These are phyloP conservation scores for Seriola dumerili DNA, from an alignment of 2,113 vertebrate species.

Conservation along the genomic window DNA sequence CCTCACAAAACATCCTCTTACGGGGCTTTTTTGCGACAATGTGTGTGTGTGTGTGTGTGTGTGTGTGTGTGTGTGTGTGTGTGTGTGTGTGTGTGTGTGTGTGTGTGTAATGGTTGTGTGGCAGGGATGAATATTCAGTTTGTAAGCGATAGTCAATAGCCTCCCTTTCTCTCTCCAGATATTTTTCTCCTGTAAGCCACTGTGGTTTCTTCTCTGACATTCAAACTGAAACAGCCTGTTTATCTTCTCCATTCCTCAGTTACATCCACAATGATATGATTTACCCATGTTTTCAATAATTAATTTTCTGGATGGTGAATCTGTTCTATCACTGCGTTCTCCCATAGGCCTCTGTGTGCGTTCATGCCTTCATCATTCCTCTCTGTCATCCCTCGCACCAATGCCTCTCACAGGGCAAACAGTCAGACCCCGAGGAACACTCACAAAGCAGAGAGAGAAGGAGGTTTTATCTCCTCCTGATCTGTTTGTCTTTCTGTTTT, in stretches of 20 bases:
- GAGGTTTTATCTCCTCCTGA: constrained; percentile 59
- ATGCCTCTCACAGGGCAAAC: constrained; percentile 58
- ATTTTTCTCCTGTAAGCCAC: constrained; percentile 50
- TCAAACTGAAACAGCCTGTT: constrained; percentile 62
- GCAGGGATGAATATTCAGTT: constrained; percentile 67
- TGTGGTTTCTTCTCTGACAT: constrained; percentile 59
- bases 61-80: constrained; percentile 5
- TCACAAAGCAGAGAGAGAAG: constrained; percentile 39
- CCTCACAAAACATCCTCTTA: constrained; percentile 46
- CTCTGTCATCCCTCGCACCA: constrained; percentile 55
- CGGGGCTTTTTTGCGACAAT: constrained; percentile 28
- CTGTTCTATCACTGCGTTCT: constrained; percentile 50
- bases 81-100: constrained; percentile 4
- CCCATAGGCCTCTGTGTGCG: constrained; percentile 63
- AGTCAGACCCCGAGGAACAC: constrained; percentile 48
- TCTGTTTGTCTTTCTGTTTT: constrained; percentile 45
- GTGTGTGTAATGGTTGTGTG: constrained; percentile 31
- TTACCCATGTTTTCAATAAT: constrained; percentile 78
- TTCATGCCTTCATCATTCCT: constrained; percentile 71
- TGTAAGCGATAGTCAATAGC: constrained; percentile 52
- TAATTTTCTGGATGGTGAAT: constrained; percentile 77
- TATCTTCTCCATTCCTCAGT: constrained; percentile 69
- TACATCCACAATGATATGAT: constrained; percentile 75
- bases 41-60: constrained; percentile 18
- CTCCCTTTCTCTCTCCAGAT: constrained; percentile 42